phyloP scores from a whole-genome alignment of 2,113 vertebrate genomes.

The Nicator chloris region DNA sequence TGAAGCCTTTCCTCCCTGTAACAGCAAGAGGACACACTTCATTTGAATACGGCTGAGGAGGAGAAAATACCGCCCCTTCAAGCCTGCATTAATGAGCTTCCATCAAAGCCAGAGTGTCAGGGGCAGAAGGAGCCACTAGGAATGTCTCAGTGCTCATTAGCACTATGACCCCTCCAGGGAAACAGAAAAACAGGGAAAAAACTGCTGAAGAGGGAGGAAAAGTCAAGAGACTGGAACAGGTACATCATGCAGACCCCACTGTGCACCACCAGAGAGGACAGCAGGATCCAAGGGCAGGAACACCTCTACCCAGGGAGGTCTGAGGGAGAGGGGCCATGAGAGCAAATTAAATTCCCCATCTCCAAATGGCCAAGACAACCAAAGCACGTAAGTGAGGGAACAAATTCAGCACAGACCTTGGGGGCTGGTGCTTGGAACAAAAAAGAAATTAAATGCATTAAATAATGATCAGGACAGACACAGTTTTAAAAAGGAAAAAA shows the following conservation, averaged over 20 bases:
- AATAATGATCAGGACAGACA: background rate
- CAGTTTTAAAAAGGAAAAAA: background rate
- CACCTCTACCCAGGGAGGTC: background rate
- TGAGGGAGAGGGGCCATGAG: background rate
- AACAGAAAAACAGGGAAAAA: background rate
- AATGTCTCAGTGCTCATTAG: constrained; percentile 1
- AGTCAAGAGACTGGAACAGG: background rate
- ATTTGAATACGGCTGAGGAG: background rate
- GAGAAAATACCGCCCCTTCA: background rate
- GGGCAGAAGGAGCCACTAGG: background rate
- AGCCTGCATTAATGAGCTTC: constrained; percentile 4
- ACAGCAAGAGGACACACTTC: background rate
- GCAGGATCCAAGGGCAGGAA: constrained; percentile 42
- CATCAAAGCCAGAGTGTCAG: background rate
- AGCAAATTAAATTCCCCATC: constrained; percentile 25
- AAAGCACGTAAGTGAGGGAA: background rate
- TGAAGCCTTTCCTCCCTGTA: background rate
- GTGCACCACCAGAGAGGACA: background rate
- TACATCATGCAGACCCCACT: background rate
- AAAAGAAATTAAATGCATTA: background rate
- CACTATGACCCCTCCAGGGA: background rate
- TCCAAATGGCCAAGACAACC: background rate
- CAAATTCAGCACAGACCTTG: background rate
- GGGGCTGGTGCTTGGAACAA: background rate
- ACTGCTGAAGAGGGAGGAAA: background rate